Base-by-base conservation (phyloP, 2,888 invertebrate species). In the Nebria brevicollis region DNA sequence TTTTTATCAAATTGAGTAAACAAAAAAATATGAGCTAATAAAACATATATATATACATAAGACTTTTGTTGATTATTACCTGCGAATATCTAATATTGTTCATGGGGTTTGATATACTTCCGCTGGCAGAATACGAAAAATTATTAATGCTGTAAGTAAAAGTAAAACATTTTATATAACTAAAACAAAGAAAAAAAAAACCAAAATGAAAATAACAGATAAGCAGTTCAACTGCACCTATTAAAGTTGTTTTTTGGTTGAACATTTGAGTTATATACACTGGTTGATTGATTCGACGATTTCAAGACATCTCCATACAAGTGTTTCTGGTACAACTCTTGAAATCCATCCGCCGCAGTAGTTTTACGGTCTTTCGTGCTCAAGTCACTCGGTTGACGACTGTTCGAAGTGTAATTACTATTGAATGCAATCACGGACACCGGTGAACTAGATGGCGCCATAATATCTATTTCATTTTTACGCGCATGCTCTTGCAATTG, bases 291-390 rank as follows among this genome's bases (percentile, higher is more conserved):
- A 54, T 20, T 54, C 43, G 15, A 70, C 54, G 80, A 20, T 81
- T 81, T 81, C 66, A 77, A 15, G 6, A 72, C 83, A 74, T 85
- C 86, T 77, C 84, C 85, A 74, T 87, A 85, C 75, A 89, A 86
- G 83, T 89, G 88, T 84, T 87, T 88, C 84, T 89, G 89, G 84
- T 88, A 89, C 70, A 87, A 89, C 70, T 88, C 89, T 82, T 89
- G 89, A 84, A 87, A 89, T 65, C 87, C 86, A 25, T 85, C 78
- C 81, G 84, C 72, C 2, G 81, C 75, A 75, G 73, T 83, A 84
- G 72, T 85, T 76, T 84, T 84, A 78, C 80, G 82, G 72, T 83
- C 82, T 79, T 82, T 84, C n/a, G 74, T 83, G 65, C 81, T 82
- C 66, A 82, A 72, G 75, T 83, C 83, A 26, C 82, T 82, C 15